Evolutionary conservation across 2,888 invertebrate genomes (phyloP).

Genomic region (Drosophila eohydei): DNA sequence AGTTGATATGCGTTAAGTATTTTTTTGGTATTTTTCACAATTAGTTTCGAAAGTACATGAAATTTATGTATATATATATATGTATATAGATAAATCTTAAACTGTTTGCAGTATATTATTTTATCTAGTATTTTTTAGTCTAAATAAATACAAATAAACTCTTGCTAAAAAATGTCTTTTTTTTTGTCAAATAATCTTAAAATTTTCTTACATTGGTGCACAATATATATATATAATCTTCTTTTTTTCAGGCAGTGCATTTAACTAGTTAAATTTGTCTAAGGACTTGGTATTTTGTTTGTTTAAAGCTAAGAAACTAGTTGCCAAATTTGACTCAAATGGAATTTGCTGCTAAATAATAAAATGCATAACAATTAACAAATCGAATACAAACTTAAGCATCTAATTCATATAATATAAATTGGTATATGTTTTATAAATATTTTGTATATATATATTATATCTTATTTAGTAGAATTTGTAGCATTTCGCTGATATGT

Average conservation of each 20-base stretch:
- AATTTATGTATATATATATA: constrained; percentile 42
- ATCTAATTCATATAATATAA: constrained; percentile 16
- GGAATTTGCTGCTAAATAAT: constrained; percentile 39
- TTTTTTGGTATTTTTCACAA: constrained; percentile 46
- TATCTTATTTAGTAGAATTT: constrained; percentile 34
- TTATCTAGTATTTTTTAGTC: constrained; percentile 27
- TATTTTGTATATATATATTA: constrained; percentile 21
- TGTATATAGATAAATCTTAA: constrained; percentile 38
- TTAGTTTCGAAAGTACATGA: constrained; percentile 63
- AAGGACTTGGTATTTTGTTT: constrained; percentile 47
- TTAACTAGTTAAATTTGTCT: constrained; percentile 72
- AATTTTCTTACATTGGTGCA: constrained; percentile 46
- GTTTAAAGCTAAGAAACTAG: constrained; percentile 25
- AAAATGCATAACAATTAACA: constrained; percentile 21
- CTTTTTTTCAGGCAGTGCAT: constrained; percentile 67
- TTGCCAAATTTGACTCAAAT: constrained; percentile 13
- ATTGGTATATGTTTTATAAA: constrained; percentile 19
- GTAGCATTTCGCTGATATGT: constrained; percentile 78
- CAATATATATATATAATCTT: constrained; percentile 21
- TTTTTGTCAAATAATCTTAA: constrained; percentile 56
- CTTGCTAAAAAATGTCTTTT: constrained; percentile 63
- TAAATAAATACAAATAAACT: constrained; percentile 65
- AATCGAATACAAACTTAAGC: constrained; percentile 24
- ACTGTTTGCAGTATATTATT: constrained; percentile 44
- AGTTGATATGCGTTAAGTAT: constrained; percentile 68